Conservation (phyloP, 2,113 vertebrate genomes). For the Fukomys damarensis region DNA sequence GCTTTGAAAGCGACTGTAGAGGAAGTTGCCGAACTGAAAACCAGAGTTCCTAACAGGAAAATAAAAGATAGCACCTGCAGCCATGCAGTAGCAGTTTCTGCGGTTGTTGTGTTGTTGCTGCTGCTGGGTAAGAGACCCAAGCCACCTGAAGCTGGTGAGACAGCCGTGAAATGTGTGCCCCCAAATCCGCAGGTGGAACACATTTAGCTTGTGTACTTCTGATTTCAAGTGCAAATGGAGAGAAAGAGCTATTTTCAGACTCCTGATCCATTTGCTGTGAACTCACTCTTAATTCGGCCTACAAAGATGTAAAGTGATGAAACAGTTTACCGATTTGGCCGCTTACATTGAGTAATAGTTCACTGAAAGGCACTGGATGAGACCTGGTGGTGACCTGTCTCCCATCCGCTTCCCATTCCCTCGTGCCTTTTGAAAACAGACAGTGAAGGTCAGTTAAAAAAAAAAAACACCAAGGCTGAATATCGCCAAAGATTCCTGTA, state of each 20-base stretch:
- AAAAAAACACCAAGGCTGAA: constrained; percentile 50
- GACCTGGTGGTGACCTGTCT: neutral
- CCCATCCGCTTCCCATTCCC: constrained; percentile 6
- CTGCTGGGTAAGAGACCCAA: neutral
- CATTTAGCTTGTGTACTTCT: neutral
- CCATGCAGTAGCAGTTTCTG: fast-evolving
- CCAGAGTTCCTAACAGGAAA: neutral
- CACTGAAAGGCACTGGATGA: neutral
- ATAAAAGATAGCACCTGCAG: fast-evolving
- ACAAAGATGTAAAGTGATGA: neutral
- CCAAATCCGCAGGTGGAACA: neutral
- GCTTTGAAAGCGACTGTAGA: fast-evolving
- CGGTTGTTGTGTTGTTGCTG: neutral
- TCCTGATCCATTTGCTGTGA: neutral
- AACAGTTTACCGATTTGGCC: neutral
- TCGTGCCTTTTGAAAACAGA: constrained; percentile 57
- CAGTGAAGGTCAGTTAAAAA: constrained; percentile 76
- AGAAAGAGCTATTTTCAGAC: neutral
- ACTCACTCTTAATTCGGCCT: neutral
- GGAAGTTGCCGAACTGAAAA: neutral
- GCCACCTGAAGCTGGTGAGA: fast-evolving
- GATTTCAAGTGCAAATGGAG: neutral
- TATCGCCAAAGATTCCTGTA: constrained; percentile 62
- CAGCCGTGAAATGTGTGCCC: fast-evolving
- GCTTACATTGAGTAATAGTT: fast-evolving